Evolutionary conservation across 2,113 vertebrate genomes (phyloP).

Genomic region (Bungarus multicinctus): DNA sequence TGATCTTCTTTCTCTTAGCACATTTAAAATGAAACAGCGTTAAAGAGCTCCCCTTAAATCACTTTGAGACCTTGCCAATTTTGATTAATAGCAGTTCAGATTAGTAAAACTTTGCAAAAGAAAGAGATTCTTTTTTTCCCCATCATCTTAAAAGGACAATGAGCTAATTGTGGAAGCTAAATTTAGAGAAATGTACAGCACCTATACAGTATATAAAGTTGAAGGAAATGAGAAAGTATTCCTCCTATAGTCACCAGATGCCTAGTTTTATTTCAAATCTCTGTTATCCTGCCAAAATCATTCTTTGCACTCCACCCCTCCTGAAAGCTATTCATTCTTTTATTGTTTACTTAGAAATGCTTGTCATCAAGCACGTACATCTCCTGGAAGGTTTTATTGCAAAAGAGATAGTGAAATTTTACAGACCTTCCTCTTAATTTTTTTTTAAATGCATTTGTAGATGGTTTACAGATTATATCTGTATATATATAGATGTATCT

Average conservation of each 20-base stretch:
- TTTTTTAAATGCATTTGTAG: slow-evolving; percentile 29
- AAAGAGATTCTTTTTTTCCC: neutral
- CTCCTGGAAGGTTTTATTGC: slow-evolving; percentile 11
- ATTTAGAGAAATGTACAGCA: neutral
- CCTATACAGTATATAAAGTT: neutral
- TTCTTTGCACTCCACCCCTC: slow-evolving; percentile 37
- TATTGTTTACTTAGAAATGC: slow-evolving; percentile 24
- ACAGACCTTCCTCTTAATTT: slow-evolving; percentile 50
- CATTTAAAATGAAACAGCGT: neutral
- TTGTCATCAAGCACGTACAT: slow-evolving; percentile 37
- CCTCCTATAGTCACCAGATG: neutral
- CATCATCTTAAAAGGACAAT: neutral
- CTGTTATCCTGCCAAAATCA: slow-evolving; percentile 41
- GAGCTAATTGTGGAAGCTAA: neutral
- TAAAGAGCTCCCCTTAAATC: neutral
- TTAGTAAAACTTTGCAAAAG: neutral
- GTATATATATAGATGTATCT: neutral
- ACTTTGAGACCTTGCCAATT: neutral
- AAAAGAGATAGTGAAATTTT: neutral
- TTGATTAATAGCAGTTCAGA: neutral
- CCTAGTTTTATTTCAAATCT: slow-evolving; percentile 31
- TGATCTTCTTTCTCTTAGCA: neutral
- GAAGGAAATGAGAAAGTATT: neutral
- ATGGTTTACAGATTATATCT: neutral
- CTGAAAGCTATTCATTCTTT: slow-evolving; percentile 20